These are phyloP conservation scores for Drosophila sproati DNA, from an alignment of 1,140 invertebrate genomes.

Conservation along the genomic window DNA sequence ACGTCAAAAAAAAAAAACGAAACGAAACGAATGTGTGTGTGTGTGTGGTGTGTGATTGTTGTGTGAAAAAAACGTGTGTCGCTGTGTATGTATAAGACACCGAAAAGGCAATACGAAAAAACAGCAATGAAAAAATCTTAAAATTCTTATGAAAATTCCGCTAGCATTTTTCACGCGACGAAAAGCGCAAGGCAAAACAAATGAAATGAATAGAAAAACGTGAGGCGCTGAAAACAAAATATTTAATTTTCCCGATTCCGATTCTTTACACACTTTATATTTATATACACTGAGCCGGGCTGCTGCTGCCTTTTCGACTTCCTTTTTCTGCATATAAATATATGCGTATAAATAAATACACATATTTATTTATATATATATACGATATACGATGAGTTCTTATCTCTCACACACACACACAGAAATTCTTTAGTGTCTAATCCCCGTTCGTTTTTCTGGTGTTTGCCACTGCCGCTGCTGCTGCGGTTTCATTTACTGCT, in stretches of 20 bases:
- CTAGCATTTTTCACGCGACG: slow-evolving; percentile 42
- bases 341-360: slow-evolving; percentile 6
- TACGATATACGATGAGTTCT: slow-evolving; percentile 29
- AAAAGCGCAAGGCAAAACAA: slow-evolving; percentile 23
- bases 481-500: slow-evolving; percentile 63
- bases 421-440: slow-evolving; percentile 36
- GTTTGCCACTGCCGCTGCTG: neutral
- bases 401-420: slow-evolving; percentile 35
- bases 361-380: slow-evolving; percentile 15
- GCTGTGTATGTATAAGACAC: slow-evolving; percentile 79
- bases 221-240: slow-evolving; percentile 23
- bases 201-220: slow-evolving; percentile 10
- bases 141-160: slow-evolving; percentile 68
- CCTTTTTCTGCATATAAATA: slow-evolving; percentile 47
- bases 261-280: slow-evolving; percentile 35
- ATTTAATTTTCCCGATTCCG: slow-evolving; percentile 17
- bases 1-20: neutral
- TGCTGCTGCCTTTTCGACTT: slow-evolving; percentile 25
- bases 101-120: slow-evolving; percentile 55
- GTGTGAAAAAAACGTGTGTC: slow-evolving; percentile 70
- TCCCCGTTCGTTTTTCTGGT: slow-evolving; percentile 28
- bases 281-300: slow-evolving; percentile 53
- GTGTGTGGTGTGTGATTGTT: slow-evolving; percentile 45
- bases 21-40: slow-evolving; percentile 22
- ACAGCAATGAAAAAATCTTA: slow-evolving; percentile 48